Conservation (phyloP, 2,113 vertebrate genomes). For the Microtus oregoni region DNA sequence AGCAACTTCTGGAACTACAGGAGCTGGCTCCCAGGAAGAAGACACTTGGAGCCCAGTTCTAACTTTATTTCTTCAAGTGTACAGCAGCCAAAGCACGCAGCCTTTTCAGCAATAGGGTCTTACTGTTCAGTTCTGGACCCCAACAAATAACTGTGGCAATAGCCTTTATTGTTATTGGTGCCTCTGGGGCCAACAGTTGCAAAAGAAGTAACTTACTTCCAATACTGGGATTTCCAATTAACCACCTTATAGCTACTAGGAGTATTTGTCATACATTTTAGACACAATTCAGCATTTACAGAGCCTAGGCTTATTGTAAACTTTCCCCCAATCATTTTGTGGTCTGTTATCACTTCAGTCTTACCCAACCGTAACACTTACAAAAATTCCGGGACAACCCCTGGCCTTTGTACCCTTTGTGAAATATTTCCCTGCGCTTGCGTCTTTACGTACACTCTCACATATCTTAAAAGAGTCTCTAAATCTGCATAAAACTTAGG, state of each 20-base stretch:
- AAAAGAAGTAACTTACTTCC: not conserved
- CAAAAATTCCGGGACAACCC: not conserved
- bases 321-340: not conserved
- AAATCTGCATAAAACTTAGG: not conserved
- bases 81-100: not conserved
- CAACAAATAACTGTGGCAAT: not conserved
- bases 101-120: not conserved
- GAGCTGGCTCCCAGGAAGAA: not conserved
- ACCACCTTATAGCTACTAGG: not conserved
- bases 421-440: not conserved
- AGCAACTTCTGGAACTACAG: not conserved
- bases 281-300: not conserved
- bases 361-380: not conserved
- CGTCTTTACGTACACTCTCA: not conserved
- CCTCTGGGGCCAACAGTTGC: not conserved
- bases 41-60: not conserved
- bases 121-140: not conserved
- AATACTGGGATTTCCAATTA: not conserved
- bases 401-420: not conserved
- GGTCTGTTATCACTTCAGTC: not conserved
- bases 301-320: not conserved
- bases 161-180: not conserved
- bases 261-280: not conserved
- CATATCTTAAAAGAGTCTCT: not conserved
- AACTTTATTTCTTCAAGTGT: not conserved